These are phyloP conservation scores for Pelvicachromis taeniatus DNA, from an alignment of 2,113 vertebrate genomes.

Conservation along the genomic window DNA sequence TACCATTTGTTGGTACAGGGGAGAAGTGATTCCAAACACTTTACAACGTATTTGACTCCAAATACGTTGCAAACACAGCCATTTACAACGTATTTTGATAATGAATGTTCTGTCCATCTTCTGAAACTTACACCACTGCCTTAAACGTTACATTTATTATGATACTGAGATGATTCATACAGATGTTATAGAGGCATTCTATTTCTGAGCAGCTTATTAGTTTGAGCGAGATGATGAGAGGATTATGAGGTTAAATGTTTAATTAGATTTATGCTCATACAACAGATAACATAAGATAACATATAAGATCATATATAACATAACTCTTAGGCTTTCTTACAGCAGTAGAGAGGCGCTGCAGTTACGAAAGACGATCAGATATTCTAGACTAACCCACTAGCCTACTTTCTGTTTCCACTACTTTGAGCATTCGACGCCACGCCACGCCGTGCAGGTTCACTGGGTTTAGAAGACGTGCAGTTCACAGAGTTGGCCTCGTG, in stretches of 20 bases:
- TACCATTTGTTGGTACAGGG: background rate
- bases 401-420: constrained; percentile 34
- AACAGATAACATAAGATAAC: background rate
- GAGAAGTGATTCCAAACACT: background rate
- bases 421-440: constrained; percentile 7
- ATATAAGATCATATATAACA: background rate
- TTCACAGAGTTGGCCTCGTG: constrained; percentile 5
- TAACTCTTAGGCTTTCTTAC: constrained; percentile 62
- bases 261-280: background rate
- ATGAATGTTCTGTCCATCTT: background rate
- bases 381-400: constrained; percentile 46
- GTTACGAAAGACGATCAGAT: constrained; percentile 31
- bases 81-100: background rate
- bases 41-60: background rate
- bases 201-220: background rate
- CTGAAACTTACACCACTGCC: background rate
- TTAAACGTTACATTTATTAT: background rate
- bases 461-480: constrained; percentile 2
- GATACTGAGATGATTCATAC: background rate
- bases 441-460: constrained; percentile 6
- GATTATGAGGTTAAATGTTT: background rate
- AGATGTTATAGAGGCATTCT: background rate
- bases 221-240: background rate
- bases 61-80: too few relatives aligned
- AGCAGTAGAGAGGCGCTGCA: constrained; percentile 86